phyloP scores from a whole-genome alignment of 2,888 invertebrate genomes.

The Chalcis sispes region DNA sequence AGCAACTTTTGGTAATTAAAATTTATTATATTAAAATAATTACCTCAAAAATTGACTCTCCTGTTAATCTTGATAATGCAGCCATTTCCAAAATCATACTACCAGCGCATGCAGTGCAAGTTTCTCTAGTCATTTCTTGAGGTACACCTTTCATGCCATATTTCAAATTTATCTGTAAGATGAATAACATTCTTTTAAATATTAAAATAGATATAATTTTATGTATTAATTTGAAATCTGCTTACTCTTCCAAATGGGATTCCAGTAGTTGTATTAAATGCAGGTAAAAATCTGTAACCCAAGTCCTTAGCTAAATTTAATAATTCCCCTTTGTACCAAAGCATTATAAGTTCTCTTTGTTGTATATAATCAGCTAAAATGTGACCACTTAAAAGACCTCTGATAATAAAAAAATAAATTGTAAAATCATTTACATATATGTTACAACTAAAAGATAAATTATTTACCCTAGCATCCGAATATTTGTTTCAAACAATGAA shows the following conservation, averaged over 20 bases:
- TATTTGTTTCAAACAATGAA: conserved; percentile 99
- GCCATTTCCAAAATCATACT: conserved; percentile 99
- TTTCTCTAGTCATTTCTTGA: conserved; percentile 88
- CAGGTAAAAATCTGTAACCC: conserved; percentile 94
- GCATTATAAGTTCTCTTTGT: conserved; percentile 84
- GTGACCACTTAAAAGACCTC: conserved; percentile 94
- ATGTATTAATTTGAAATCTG: conserved; percentile 40
- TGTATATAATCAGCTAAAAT: conserved; percentile 90
- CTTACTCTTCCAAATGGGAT: conserved; percentile 95
- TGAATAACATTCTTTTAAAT: conserved; percentile 31
- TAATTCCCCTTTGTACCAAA: conserved; percentile 93
- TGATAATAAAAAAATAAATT: conserved; percentile 68
- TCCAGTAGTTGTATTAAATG: conserved; percentile 98
- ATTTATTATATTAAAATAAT: conserved; percentile 5
- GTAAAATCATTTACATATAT: no score
- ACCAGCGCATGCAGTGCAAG: conserved; percentile 98
- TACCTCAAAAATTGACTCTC: conserved; percentile 92
- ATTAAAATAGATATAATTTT: conserved; percentile 33
- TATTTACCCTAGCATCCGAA: conserved; percentile 94
- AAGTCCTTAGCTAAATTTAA: conserved; percentile 94
- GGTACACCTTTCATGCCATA: conserved; percentile 88
- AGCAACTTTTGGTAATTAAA: neutral
- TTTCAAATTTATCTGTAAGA: conserved; percentile 85
- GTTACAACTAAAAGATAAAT: conserved; percentile 9
- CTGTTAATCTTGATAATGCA: conserved; percentile 93